phyloP scores from a whole-genome alignment of 2,888 invertebrate genomes.

The Eupithecia insigniata region DNA sequence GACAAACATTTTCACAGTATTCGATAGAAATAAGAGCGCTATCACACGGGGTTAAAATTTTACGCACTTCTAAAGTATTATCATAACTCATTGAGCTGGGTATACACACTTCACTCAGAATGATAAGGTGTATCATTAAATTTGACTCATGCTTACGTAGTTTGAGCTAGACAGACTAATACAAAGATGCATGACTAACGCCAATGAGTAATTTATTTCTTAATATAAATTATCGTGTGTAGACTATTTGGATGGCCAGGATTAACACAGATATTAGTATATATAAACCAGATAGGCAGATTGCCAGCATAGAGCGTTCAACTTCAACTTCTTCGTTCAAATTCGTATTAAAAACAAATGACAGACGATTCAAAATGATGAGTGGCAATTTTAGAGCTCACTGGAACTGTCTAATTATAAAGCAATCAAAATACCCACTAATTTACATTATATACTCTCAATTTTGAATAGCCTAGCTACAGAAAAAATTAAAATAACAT shows the following conservation, averaged over 20 bases:
- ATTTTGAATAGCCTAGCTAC: constrained; percentile 2
- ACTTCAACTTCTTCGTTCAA: not conserved
- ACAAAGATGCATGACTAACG: not conserved
- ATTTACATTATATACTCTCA: not conserved
- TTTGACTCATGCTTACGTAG: not conserved
- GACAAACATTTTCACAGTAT: not conserved
- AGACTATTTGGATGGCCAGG: not conserved
- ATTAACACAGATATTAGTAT: not conserved
- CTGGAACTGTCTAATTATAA: not conserved
- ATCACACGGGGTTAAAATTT: not conserved
- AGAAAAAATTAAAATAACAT: not conserved
- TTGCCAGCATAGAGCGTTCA: not conserved
- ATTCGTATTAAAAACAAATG: not conserved
- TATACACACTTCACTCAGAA: not conserved
- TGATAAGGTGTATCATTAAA: not conserved
- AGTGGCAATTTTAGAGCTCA: not conserved
- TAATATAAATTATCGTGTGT: not conserved
- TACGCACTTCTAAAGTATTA: not conserved
- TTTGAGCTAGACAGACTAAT: not conserved
- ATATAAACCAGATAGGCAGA: not conserved
- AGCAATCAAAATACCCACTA: not conserved
- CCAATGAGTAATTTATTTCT: not conserved
- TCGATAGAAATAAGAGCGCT: not conserved
- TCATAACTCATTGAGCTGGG: not conserved
- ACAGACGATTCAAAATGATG: too few relatives aligned